phyloP scores from a whole-genome alignment of 2,888 invertebrate species.

The Cremastinae sp. region DNA sequence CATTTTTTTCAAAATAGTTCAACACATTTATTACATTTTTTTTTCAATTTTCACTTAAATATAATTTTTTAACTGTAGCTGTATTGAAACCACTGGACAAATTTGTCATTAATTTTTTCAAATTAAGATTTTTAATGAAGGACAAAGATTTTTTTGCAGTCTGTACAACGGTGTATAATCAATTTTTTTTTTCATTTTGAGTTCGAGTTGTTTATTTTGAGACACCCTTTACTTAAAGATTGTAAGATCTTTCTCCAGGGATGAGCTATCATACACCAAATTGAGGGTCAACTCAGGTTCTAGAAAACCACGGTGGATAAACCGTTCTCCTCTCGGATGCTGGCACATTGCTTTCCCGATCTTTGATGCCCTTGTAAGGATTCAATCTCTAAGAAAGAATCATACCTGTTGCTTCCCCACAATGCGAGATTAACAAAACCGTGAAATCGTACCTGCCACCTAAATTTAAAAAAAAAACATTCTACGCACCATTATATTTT shows the following conservation, averaged over 20 bases:
- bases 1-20: no score
- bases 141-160: no score
- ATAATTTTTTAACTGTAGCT: no score
- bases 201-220: no score
- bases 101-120: no score
- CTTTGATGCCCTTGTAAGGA: constrained; percentile 39
- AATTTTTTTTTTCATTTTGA: no score
- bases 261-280: constrained; percentile 43
- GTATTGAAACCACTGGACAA: no score
- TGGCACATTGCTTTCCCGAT: constrained; percentile 10
- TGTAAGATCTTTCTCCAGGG: constrained; percentile 27
- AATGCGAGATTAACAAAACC: constrained; percentile 18
- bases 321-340: constrained; percentile 16
- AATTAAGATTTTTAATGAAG: no score
- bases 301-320: constrained; percentile 20
- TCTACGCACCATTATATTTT: no score
- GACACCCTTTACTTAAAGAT: not conserved
- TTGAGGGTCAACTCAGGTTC: constrained; percentile 43
- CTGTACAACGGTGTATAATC: no score
- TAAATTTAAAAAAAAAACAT: not conserved
- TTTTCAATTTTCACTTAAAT: no score
- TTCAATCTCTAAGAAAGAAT: constrained; percentile 31
- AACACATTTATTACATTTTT: no score
- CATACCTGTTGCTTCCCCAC: constrained; percentile 44
- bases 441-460: constrained; percentile 10